phyloP scores from a whole-genome alignment of 1,140 invertebrate genomes.

The Drosophila azteca region DNA sequence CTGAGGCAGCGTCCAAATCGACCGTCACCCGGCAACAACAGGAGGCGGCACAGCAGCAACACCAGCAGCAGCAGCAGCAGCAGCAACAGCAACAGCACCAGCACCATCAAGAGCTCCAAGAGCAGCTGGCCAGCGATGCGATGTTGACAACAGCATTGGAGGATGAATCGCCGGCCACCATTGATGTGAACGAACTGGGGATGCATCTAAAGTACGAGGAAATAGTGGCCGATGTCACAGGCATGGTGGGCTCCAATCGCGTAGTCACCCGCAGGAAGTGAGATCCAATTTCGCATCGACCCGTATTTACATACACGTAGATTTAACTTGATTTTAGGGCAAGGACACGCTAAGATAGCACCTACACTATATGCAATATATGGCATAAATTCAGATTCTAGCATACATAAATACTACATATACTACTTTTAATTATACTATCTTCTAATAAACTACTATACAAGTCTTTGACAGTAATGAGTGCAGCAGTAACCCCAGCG shows the following conservation, averaged over 20 bases:
- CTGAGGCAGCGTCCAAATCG: conserved; percentile 29
- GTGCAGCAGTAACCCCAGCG: background rate
- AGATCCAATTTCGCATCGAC: background rate
- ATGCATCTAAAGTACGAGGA: conserved; percentile 83
- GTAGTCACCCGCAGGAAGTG: conserved; percentile 60
- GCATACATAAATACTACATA: conserved; percentile 14
- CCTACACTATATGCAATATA: too few relatives aligned
- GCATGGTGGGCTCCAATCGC: conserved; percentile 51
- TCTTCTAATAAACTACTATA: conserved; percentile 44
- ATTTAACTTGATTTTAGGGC: conserved; percentile 29
- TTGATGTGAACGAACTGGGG: conserved; percentile 69
- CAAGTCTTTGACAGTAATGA: conserved; percentile 22
- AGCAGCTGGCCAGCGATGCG: conserved; percentile 56
- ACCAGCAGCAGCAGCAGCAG: conserved; percentile 28
- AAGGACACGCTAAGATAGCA: conserved; percentile 16
- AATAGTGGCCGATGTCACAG: conserved; percentile 79
- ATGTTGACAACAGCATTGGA: conserved; percentile 58
- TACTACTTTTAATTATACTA: conserved; percentile 25
- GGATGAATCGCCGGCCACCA: conserved; percentile 65
- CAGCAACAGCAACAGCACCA: conserved; percentile 51
- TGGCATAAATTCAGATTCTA: conserved; percentile 25
- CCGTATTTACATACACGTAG: conserved; percentile 6
- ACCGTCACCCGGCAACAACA: conserved; percentile 24
- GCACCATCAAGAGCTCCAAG: conserved; percentile 35
- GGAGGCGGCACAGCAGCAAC: conserved; percentile 15